Evolutionary conservation across 2,797 vertebrate species (phyloP), one percentile per base, ranked within the genome.

Genomic region (Sebastes hopkinsi): DNA sequence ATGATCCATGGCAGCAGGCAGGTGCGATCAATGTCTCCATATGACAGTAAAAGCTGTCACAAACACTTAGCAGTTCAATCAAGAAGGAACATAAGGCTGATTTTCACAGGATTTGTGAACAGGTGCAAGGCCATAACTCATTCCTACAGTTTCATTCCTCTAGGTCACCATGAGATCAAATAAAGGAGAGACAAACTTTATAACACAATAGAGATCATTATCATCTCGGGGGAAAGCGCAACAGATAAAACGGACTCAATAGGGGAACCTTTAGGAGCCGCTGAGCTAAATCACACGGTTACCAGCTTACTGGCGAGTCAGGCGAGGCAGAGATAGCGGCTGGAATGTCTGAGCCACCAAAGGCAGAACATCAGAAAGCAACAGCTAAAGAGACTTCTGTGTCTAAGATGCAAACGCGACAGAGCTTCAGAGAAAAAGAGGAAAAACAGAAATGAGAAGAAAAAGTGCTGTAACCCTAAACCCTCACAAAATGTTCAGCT

Each of bases 251-350:
- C n/a, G 8, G 42, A 23, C 32, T 72, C 68, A 55, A 61, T 3
- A 58, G 25, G 30, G 52, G 67, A 68, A 76, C 23, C 77, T 87
- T 88, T 32, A 68, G 29, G 70, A 80, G 76, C 1, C 38, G 38
- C 36, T 52, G 67, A 79, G 71, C 56, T 84, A 88, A 88, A 88
- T 89, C 85, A 87, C 67, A 69, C 36, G 58, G 86, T 82, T 79
- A 81, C 56, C 29, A 74, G 52, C 70, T 75, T 55, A 83, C 9
- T 83, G 82, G 46, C 32, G 10, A 80, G 75, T 42, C 58, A 55
- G 68, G 20, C 4, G 1, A 77, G 54, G 66, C 66, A 34, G 59
- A 72, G 56, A 73, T 22, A 23, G 5, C 3, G 64, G 36, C 62
- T 87, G 75, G 76, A 85, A 76, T 52, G 18, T 74, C 73, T 68